Conservation (phyloP, 2,113 vertebrate genomes). For the Gracilinanus agilis region DNA sequence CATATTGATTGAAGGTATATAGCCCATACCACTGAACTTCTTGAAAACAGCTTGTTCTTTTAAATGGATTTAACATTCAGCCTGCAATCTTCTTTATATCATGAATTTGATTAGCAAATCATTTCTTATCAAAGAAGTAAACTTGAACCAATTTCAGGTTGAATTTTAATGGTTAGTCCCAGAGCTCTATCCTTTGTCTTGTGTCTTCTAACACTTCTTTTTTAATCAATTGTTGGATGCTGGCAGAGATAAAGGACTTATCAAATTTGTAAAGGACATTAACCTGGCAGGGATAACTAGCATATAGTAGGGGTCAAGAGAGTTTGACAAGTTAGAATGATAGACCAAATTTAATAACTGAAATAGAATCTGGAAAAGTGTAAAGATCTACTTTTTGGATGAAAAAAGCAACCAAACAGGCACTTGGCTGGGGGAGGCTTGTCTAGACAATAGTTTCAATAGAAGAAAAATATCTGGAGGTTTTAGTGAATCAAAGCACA, state of each 20-base stretch:
- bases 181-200: neutral
- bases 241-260: neutral
- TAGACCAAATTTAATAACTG: neutral
- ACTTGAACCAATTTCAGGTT: slow-evolving; percentile 19
- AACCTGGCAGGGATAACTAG: neutral
- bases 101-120: slow-evolving; percentile 52
- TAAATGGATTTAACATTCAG: slow-evolving; percentile 22
- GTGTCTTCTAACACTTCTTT: neutral
- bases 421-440: neutral
- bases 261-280: neutral
- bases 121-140: slow-evolving; percentile 51
- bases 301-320: neutral
- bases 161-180: neutral
- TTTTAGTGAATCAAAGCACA: neutral
- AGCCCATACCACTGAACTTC: neutral
- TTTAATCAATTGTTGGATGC: neutral
- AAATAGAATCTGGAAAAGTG: neutral
- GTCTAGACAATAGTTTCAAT: neutral
- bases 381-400: neutral
- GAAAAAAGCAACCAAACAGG: neutral
- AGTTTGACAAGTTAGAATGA: neutral
- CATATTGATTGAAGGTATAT: slow-evolving; percentile 11
- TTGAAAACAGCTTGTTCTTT: slow-evolving; percentile 43
- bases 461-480: neutral
- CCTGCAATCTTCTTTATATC: neutral